Evolutionary conservation across 2,113 vertebrate species (phyloP).

Genomic region (Corythornis cristatus): DNA sequence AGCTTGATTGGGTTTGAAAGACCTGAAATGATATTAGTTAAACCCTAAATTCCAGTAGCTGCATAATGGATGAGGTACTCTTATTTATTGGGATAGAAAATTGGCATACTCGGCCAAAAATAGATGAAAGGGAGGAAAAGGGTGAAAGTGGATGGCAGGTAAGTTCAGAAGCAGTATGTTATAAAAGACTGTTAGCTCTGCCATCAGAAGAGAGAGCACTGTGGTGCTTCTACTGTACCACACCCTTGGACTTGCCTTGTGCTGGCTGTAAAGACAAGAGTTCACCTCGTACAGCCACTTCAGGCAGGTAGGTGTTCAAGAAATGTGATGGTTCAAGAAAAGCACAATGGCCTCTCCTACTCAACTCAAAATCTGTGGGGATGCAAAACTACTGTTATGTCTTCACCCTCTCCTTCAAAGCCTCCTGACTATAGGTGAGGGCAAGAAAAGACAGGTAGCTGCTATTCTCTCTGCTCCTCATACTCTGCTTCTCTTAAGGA

Average conservation of each 20-base stretch:
- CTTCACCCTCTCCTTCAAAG: conserved; percentile 30
- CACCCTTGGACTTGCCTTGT: neutral
- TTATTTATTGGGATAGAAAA: neutral
- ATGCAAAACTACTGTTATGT: neutral
- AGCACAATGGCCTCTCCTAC: neutral
- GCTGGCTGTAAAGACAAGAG: neutral
- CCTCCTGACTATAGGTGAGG: neutral
- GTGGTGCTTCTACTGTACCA: neutral
- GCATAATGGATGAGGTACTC: neutral
- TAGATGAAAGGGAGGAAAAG: neutral
- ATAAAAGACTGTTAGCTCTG: neutral
- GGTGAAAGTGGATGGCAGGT: neutral
- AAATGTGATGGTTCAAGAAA: neutral
- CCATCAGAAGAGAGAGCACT: neutral
- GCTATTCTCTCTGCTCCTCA: neutral
- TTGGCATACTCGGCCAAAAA: neutral
- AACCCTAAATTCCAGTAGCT: neutral
- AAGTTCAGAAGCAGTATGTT: neutral
- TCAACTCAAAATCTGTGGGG: neutral
- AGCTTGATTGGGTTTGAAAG: neutral
- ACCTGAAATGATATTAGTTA: neutral
- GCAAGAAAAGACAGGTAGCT: neutral
- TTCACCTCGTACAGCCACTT: neutral
- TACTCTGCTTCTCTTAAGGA: neutral
- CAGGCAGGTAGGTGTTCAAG: neutral